phyloP scores from a whole-genome alignment of 2,113 vertebrate genomes.

The Scophthalmus maximus region DNA sequence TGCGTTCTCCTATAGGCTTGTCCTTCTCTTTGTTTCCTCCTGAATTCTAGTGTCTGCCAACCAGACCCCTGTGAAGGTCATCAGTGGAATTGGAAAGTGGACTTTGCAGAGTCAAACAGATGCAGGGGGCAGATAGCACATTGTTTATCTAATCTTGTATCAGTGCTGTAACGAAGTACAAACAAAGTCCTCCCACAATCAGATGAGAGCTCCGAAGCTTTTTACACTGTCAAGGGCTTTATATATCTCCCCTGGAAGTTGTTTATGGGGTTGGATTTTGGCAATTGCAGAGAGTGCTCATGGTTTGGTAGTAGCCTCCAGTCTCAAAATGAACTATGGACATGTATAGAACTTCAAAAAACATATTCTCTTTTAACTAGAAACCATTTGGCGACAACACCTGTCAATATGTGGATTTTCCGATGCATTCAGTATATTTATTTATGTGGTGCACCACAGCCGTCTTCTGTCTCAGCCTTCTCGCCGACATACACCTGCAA shows the following conservation, averaged over 20 bases:
- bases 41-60: slow-evolving; percentile 46
- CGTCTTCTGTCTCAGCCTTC: neutral
- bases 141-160: slow-evolving; percentile 86
- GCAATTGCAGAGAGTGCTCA: slow-evolving; percentile 12
- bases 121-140: slow-evolving; percentile 77
- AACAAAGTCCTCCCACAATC: slow-evolving; percentile 81
- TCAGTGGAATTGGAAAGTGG: slow-evolving; percentile 81
- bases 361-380: slow-evolving; percentile 3
- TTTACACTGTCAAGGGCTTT: slow-evolving; percentile 80
- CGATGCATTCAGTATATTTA: neutral
- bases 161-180: slow-evolving; percentile 80
- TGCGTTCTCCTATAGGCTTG: slow-evolving; percentile 24
- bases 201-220: slow-evolving; percentile 73
- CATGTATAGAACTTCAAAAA: too few relatives aligned
- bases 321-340: slow-evolving; percentile 17
- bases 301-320: neutral
- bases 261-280: slow-evolving; percentile 45
- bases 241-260: slow-evolving; percentile 70
- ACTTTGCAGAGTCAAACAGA: slow-evolving; percentile 79
- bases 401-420: neutral
- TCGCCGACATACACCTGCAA: neutral
- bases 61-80: slow-evolving; percentile 77
- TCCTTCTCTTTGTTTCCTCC: slow-evolving; percentile 47
- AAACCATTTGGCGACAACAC: neutral
- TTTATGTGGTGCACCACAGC: neutral